These are phyloP conservation scores for Anticlea derivata DNA, from an alignment of 2,888 invertebrate species.

Conservation along the genomic window DNA sequence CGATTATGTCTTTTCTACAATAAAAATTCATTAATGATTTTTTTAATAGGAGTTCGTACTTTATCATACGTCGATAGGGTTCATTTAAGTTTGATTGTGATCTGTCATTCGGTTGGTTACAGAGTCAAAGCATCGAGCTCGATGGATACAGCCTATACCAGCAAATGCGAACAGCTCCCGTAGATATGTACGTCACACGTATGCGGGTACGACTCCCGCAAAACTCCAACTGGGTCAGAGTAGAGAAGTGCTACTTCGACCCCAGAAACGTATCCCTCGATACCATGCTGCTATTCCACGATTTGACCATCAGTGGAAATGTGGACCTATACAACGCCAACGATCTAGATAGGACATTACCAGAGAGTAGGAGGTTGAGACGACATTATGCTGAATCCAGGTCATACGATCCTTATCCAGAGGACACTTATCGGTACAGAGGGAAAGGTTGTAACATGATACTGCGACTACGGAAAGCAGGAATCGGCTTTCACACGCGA, in stretches of 20 bases:
- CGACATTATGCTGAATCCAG: conserved; percentile 70
- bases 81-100: no score
- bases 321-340: conserved; percentile 84
- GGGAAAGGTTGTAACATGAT: conserved; percentile 90
- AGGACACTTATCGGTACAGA: conserved; percentile 55
- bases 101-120: conserved; percentile 43
- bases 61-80: no score
- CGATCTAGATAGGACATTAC: conserved; percentile 64
- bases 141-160: conserved; percentile 87
- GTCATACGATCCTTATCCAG: conserved; percentile 55
- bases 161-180: conserved; percentile 84
- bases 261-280: conserved; percentile 89
- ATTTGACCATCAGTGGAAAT: conserved; percentile 90
- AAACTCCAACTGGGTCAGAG: conserved; percentile 87
- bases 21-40: no score
- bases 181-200: conserved; percentile 88
- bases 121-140: conserved; percentile 82
- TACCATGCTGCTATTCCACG: conserved; percentile 90
- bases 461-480: conserved; percentile 88
- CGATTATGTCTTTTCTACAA: conserved; percentile 15
- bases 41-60: no score
- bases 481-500: conserved; percentile 90
- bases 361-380: conserved; percentile 56
- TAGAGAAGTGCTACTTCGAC: conserved; percentile 90
- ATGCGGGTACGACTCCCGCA: conserved; percentile 88